Conservation (phyloP, 1,140 invertebrate species). For the Phymastichus coffea region DNA sequence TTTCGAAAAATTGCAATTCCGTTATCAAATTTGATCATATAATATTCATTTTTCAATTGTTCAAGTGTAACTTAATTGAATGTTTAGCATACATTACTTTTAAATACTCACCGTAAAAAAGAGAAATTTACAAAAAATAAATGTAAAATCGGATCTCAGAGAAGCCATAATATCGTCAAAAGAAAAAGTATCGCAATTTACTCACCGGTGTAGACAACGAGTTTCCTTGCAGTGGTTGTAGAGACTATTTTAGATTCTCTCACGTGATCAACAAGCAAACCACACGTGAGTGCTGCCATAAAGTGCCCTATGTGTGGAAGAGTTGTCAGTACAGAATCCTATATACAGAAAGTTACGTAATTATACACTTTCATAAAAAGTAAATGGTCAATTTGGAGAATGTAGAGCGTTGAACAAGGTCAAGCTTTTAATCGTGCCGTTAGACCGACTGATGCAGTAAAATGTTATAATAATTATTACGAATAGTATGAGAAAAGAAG, state of each 20-base stretch:
- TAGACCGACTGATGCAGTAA: too few relatives aligned
- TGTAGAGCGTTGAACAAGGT: not conserved
- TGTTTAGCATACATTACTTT: too few relatives aligned
- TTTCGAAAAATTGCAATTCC: not conserved
- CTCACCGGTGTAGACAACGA: constrained; percentile 63
- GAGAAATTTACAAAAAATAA: too few relatives aligned
- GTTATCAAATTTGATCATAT: not conserved
- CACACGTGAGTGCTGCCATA: constrained; percentile 60
- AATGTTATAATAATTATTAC: too few relatives aligned
- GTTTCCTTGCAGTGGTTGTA: constrained; percentile 61
- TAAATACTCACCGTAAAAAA: too few relatives aligned
- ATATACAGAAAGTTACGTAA: constrained; percentile 2
- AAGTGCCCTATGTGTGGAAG: constrained; percentile 63
- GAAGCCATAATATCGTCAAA: not conserved
- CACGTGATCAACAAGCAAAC: constrained; percentile 61
- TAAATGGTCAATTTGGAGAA: not conserved
- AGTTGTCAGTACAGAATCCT: constrained; percentile 62
- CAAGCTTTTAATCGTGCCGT: not conserved
- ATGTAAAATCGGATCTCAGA: not conserved
- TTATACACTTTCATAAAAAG: not conserved
- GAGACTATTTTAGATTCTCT: constrained; percentile 59
- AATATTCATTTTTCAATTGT: too few relatives aligned
- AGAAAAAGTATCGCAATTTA: constrained; percentile 15
- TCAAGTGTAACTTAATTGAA: too few relatives aligned
- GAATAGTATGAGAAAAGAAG: too few relatives aligned